Evolutionary conservation across 2,797 vertebrate species (phyloP).

Genomic region (Eidolon dupreanum): DNA sequence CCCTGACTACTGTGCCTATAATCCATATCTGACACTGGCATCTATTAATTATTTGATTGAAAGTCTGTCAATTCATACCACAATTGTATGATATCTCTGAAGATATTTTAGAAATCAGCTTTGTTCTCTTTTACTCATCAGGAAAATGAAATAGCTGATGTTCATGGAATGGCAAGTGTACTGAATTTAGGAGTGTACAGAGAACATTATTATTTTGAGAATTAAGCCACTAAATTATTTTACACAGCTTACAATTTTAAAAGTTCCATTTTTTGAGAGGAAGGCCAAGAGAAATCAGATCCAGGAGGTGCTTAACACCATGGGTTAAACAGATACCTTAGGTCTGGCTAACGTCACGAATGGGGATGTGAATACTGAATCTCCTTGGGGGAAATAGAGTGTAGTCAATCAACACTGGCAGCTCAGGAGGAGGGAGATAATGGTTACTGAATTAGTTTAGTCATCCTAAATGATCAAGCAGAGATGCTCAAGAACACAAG

Average conservation of each 20-base stretch:
- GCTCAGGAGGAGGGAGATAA: neutral
- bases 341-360: neutral
- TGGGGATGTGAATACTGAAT: neutral
- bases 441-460: neutral
- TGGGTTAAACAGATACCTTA: neutral
- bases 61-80: neutral
- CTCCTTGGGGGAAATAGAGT: neutral
- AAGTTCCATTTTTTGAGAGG: neutral
- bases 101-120: conserved; percentile 41
- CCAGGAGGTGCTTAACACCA: neutral
- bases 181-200: conserved; percentile 1
- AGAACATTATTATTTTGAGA: conserved; percentile 8
- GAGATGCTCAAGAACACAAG: neutral
- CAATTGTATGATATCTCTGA: conserved; percentile 28
- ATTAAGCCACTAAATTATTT: conserved; percentile 15
- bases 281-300: conserved; percentile 12
- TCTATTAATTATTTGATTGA: conserved; percentile 33
- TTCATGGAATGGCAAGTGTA: neutral
- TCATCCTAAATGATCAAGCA: neutral
- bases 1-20: neutral
- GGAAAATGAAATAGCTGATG: conserved; percentile 1
- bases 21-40: neutral
- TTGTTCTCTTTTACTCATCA: neutral
- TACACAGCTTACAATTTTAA: neutral
- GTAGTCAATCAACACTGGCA: neutral